Evolutionary conservation across 2,113 vertebrate genomes (phyloP).

Genomic region (Onychorhynchus coronatus): DNA sequence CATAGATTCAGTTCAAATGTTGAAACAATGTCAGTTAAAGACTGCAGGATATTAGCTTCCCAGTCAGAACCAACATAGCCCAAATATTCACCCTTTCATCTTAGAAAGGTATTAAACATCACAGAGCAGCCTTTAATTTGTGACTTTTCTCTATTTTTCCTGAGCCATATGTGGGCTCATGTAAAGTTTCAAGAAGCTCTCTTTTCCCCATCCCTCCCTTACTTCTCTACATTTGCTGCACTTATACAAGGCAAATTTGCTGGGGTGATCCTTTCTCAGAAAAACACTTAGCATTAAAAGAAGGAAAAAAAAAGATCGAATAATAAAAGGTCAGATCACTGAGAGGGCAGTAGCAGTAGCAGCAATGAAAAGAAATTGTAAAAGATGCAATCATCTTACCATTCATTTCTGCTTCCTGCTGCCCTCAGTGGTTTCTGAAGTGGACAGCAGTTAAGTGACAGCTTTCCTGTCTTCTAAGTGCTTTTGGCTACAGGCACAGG

Average conservation of each 20-base stretch:
- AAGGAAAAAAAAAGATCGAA: not conserved
- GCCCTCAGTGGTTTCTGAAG: constrained; percentile 56
- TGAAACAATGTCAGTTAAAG: not conserved
- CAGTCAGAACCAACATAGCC: not conserved
- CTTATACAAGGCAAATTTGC: not conserved
- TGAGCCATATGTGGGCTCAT: not conserved
- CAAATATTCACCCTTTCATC: not conserved
- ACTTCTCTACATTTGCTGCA: not conserved
- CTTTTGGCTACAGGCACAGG: constrained; percentile 19
- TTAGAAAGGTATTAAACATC: not conserved
- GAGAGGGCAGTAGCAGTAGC: not conserved
- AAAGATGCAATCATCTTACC: constrained; percentile 67
- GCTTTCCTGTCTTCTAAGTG: constrained; percentile 41
- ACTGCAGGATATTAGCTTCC: not conserved
- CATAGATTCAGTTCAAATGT: not conserved
- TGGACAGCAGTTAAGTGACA: constrained; percentile 41
- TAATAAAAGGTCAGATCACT: constrained; percentile 8
- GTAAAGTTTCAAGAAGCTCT: not conserved
- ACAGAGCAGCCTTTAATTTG: not conserved
- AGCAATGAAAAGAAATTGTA: constrained; percentile 24
- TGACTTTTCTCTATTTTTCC: not conserved
- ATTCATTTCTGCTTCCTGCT: constrained; percentile 66
- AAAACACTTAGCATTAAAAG: not conserved
- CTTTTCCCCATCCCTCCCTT: not conserved
- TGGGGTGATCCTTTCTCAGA: not conserved